Evolutionary conservation across 2,797 vertebrate species (phyloP).

Genomic region (Acanthurus leucopareius): DNA sequence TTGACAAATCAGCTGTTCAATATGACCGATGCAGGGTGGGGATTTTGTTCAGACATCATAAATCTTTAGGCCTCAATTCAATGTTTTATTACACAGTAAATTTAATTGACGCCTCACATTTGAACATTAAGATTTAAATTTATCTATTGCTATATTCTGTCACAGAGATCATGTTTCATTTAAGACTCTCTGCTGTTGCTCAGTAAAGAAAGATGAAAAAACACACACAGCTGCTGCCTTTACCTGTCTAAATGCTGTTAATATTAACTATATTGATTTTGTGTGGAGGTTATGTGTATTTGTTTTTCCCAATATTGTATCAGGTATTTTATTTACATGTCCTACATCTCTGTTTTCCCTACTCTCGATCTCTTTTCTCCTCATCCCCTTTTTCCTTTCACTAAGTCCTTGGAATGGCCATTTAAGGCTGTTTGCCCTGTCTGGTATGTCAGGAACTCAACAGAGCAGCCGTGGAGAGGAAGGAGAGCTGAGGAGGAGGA

Average conservation of each 20-base stretch:
- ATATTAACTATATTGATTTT: background rate
- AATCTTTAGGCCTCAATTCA: conserved; percentile 6
- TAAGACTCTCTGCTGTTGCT: conserved; percentile 18
- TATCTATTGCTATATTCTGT: background rate
- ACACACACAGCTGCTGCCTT: background rate
- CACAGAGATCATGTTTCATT: background rate
- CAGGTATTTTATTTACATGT: background rate
- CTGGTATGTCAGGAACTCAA: conserved; percentile 86
- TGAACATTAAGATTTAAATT: conserved; percentile 10
- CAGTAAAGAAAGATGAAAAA: conserved; percentile 7
- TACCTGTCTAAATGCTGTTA: background rate
- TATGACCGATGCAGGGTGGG: background rate
- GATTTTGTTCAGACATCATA: conserved; percentile 11
- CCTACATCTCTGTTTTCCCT: conserved; percentile 29
- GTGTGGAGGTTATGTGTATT: background rate
- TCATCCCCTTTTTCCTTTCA: conserved; percentile 60
- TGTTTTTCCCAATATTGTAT: background rate
- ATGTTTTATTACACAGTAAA: conserved; percentile 31
- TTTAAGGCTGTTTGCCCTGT: conserved; percentile 81
- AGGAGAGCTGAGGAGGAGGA: conserved; percentile 42
- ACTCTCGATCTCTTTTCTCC: conserved; percentile 30
- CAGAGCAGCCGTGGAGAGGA: conserved; percentile 60
- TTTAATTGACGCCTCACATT: conserved; percentile 16
- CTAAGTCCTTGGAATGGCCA: conserved; percentile 74
- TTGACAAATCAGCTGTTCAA: conserved; percentile 4